These are phyloP conservation scores for Menidia beryllina DNA, from an alignment of 2,113 vertebrate genomes.

Conservation along the genomic window DNA sequence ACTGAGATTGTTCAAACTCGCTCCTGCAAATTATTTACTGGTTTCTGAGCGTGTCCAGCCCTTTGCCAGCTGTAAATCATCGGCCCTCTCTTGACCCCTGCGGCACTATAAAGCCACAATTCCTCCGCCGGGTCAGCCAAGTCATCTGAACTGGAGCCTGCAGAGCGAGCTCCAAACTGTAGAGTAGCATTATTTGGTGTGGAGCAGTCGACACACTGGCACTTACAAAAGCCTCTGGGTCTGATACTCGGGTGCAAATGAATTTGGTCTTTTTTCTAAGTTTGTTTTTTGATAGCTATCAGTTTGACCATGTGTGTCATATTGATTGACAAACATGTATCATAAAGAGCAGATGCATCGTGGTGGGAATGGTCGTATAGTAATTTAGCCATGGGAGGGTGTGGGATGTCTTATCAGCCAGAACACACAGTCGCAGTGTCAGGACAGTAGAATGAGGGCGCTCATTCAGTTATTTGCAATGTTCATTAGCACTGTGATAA, in stretches of 20 bases:
- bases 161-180: constrained; percentile 25
- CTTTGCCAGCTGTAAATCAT: constrained; percentile 63
- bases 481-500: constrained; percentile 12
- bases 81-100: constrained; percentile 61
- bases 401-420: constrained; percentile 37
- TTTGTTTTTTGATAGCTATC: background rate
- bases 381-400: constrained; percentile 25
- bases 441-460: background rate
- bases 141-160: constrained; percentile 47
- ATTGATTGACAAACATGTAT: no score
- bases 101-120: constrained; percentile 53
- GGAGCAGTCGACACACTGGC: constrained; percentile 5
- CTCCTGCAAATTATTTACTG: constrained; percentile 66
- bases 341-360: constrained; percentile 2
- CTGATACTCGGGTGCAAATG: background rate
- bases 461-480: constrained; percentile 6
- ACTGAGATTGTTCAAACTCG: constrained; percentile 59
- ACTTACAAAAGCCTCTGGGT: background rate
- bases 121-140: constrained; percentile 38
- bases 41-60: constrained; percentile 58
- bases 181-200: constrained; percentile 14
- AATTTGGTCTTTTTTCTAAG: background rate
- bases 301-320: no score
- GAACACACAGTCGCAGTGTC: background rate
- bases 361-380: constrained; percentile 5